Conservation (phyloP, 1,140 invertebrate genomes). For the Heliconius nattereri region DNA sequence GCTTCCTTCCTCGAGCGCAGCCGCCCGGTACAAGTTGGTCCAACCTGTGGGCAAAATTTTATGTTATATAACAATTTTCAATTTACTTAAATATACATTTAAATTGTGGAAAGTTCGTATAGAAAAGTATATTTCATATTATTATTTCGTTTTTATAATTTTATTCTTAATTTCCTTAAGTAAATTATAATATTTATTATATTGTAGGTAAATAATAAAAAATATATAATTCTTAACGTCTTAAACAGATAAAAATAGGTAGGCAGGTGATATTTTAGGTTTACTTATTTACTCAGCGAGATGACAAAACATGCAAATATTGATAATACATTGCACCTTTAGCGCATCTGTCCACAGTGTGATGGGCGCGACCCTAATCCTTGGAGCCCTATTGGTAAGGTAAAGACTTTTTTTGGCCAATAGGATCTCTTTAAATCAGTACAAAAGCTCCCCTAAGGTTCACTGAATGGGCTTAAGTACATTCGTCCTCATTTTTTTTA, state of each 20-base stretch:
- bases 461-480: slow-evolving; percentile 36
- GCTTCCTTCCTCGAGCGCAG: slow-evolving; percentile 53
- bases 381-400: slow-evolving; percentile 55
- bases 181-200: no score
- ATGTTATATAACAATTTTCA: not conserved
- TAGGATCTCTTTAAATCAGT: slow-evolving; percentile 43
- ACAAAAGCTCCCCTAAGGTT: slow-evolving; percentile 60
- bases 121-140: not conserved
- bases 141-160: not conserved
- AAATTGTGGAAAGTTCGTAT: not conserved
- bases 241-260: not conserved
- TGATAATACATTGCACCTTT: slow-evolving; percentile 62
- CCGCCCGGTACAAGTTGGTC: slow-evolving; percentile 45
- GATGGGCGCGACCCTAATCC: slow-evolving; percentile 61
- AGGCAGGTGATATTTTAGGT: slow-evolving; percentile 16
- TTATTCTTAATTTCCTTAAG: not conserved
- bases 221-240: not conserved
- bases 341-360: slow-evolving; percentile 59
- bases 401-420: slow-evolving; percentile 51
- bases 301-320: slow-evolving; percentile 52
- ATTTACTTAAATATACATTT: not conserved
- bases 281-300: slow-evolving; percentile 47
- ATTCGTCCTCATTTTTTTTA: slow-evolving; percentile 42
- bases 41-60: slow-evolving; percentile 58
- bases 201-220: not conserved